phyloP scores from a whole-genome alignment of 2,888 invertebrate species.

The Drosophila mettleri region DNA sequence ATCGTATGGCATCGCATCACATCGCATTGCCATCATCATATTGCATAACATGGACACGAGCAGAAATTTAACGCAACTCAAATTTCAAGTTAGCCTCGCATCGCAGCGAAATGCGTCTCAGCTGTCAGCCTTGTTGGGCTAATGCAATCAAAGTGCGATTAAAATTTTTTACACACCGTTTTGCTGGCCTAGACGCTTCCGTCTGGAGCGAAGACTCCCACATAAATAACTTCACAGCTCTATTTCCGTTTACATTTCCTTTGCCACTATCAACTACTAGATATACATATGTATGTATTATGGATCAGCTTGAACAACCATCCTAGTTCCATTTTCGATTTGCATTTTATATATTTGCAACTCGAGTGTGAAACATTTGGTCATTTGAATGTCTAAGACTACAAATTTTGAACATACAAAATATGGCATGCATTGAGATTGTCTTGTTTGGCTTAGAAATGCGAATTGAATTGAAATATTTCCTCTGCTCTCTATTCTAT shows the following conservation, averaged over 20 bases:
- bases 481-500: no score
- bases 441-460: no score
- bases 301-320: not conserved
- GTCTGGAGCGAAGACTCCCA: slow-evolving; percentile 54
- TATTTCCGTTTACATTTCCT: slow-evolving; percentile 1
- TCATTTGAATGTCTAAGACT: not conserved
- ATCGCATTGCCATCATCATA: slow-evolving; percentile 39
- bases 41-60: slow-evolving; percentile 76
- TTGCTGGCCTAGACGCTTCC: slow-evolving; percentile 9
- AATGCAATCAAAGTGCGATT: slow-evolving; percentile 79
- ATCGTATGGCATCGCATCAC: slow-evolving; percentile 18
- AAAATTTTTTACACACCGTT: slow-evolving; percentile 75
- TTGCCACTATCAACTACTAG: not conserved
- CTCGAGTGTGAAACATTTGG: not conserved
- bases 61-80: slow-evolving; percentile 69
- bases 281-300: not conserved
- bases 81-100: not conserved
- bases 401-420: not conserved
- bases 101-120: slow-evolving; percentile 35
- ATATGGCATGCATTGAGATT: no score
- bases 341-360: not conserved
- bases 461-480: no score
- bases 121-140: slow-evolving; percentile 65
- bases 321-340: not conserved
- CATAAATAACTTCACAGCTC: slow-evolving; percentile 67